Evolutionary conservation across 37 sponge, comb jelly and placozoan species (phyloP).

Genomic region (Tethya wilhelma): DNA sequence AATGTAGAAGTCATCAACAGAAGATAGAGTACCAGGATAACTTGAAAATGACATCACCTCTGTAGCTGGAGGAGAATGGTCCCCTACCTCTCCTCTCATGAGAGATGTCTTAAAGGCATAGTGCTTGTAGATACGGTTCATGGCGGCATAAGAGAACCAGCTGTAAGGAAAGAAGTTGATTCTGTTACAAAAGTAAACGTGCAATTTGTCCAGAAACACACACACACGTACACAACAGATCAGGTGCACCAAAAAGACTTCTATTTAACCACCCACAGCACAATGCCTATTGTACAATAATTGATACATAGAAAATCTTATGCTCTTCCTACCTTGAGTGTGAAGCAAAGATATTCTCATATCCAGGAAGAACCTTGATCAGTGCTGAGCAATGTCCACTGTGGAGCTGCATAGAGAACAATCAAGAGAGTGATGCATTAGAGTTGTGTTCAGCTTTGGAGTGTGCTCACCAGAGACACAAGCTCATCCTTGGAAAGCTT

Average conservation of each 20-base stretch:
- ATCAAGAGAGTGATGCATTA: not conserved
- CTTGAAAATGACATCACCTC: constrained; percentile 67
- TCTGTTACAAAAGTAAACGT: no score
- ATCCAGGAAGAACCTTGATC: constrained; percentile 67
- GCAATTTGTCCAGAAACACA: no score
- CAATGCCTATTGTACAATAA: no score
- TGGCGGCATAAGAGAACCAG: constrained; percentile 58
- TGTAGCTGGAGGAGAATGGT: no score
- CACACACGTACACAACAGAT: no score
- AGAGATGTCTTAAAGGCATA: constrained; percentile 38
- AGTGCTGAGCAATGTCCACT: constrained; percentile 58
- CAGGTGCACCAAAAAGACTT: no score
- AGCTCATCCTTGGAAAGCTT: constrained; percentile 34
- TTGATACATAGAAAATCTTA: not conserved
- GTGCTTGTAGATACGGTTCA: constrained; percentile 69
- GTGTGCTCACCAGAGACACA: not conserved
- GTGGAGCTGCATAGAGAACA: not conserved
- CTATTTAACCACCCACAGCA: no score
- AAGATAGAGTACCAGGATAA: constrained; percentile 64
- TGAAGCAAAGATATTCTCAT: constrained; percentile 48
- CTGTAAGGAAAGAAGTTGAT: constrained; percentile 10
- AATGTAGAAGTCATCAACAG: constrained; percentile 75
- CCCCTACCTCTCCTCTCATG: no score
- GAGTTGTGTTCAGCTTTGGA: not conserved
- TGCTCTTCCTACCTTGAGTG: constrained; percentile 53